phyloP scores from a whole-genome alignment of 2,888 invertebrate genomes.

The Linnaemya vulpina region DNA sequence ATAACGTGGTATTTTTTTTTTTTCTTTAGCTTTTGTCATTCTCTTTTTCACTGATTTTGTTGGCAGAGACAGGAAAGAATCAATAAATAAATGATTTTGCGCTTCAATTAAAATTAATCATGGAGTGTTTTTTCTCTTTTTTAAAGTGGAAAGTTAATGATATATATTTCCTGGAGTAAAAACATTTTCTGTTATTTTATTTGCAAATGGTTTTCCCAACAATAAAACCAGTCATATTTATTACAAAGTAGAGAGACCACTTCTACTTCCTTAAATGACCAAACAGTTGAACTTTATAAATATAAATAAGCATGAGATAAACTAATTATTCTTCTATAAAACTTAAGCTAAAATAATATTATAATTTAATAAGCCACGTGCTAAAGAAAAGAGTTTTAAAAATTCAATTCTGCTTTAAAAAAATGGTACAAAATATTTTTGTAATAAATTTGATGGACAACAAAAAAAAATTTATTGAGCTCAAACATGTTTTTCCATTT shows the following conservation, averaged over 20 bases:
- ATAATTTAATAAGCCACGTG: too few species aligned
- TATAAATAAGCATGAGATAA: too few species aligned
- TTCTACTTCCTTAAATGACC: too few species aligned
- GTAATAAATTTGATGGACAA: neutral
- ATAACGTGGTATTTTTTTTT: neutral
- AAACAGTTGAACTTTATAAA: too few species aligned
- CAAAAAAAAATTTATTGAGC: neutral
- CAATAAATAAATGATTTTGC: slow-evolving; percentile 2
- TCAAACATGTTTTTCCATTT: neutral
- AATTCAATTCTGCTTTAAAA: neutral
- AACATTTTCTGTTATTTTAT: too few species aligned
- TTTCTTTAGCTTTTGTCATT: neutral
- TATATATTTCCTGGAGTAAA: neutral
- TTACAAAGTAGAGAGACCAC: too few species aligned
- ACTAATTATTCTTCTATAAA: too few species aligned
- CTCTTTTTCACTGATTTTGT: neutral
- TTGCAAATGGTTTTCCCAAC: too few species aligned
- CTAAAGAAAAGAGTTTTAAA: neutral
- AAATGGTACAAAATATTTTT: neutral
- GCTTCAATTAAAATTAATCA: slow-evolving; percentile 17
- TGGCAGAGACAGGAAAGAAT: slow-evolving; percentile 1
- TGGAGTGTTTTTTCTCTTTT: too few species aligned
- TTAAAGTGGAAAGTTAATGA: neutral
- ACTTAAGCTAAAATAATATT: too few species aligned
- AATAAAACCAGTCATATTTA: too few species aligned